phyloP scores from a whole-genome alignment of 2,888 invertebrate genomes.

The Phaonia tiefii region DNA sequence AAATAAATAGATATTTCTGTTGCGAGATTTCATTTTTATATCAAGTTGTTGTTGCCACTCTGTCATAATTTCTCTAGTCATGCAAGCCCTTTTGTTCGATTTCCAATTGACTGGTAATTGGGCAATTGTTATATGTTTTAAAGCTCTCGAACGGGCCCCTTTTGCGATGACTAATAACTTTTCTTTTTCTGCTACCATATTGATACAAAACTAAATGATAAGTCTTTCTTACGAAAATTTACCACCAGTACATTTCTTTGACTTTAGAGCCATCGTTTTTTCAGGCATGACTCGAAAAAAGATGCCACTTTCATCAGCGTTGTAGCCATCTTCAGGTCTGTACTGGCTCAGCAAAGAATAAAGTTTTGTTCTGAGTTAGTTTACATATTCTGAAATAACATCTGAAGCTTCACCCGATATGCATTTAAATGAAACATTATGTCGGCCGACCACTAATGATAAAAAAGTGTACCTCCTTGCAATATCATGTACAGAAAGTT shows the following conservation, averaged over 20 bases:
- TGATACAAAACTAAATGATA: too few relatives aligned
- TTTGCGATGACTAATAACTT: conserved; percentile 68
- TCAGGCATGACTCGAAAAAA: conserved; percentile 71
- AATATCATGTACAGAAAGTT: too few relatives aligned
- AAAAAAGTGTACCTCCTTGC: too few relatives aligned
- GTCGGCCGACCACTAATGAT: too few relatives aligned
- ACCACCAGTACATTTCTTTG: too few relatives aligned
- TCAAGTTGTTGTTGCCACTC: conserved; percentile 56
- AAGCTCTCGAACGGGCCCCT: conserved; percentile 54
- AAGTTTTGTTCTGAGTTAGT: conserved; percentile 43
- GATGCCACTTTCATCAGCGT: too few relatives aligned
- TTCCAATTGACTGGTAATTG: conserved; percentile 64
- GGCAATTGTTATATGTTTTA: conserved; percentile 49
- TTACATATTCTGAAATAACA: conserved; percentile 30
- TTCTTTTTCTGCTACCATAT: conserved; percentile 67
- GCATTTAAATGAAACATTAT: too few relatives aligned
- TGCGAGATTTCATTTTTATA: conserved; percentile 46
- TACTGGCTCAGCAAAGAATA: conserved; percentile 41
- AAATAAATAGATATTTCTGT: too few relatives aligned
- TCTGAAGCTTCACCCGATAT: too few relatives aligned
- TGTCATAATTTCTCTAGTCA: conserved; percentile 68
- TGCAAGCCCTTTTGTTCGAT: too few relatives aligned
- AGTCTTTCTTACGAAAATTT: too few relatives aligned
- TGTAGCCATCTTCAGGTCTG: too few relatives aligned
- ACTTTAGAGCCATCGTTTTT: conserved; percentile 71